A percentile compares a stretch with the other conserved stretches of the same genome.
Evolutionary conservation across 2,797 vertebrate genomes (phyloP).

Genomic region (Lagothrix lagotricha): DNA sequence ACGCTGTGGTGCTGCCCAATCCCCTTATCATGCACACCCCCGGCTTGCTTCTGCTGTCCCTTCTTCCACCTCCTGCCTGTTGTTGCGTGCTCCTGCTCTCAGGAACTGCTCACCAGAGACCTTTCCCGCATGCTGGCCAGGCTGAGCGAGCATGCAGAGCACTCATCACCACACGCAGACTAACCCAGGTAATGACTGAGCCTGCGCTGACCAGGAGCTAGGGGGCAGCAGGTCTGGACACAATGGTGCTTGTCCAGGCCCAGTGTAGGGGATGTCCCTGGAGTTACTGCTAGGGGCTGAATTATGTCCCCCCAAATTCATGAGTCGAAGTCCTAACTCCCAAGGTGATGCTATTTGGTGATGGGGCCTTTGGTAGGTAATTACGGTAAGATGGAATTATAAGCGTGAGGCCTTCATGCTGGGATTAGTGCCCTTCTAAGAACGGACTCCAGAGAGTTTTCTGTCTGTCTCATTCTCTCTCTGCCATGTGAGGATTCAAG

Average conservation of each 20-base stretch:
- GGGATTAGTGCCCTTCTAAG: neutral
- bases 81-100: neutral
- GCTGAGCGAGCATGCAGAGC: neutral
- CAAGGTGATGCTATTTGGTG: neutral
- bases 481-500: neutral
- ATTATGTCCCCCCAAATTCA: neutral
- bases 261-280: too few species aligned
- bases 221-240: neutral
- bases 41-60: neutral
- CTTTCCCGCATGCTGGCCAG: neutral
- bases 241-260: neutral
- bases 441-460: neutral
- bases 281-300: neutral
- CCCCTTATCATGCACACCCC: neutral
- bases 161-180: neutral
- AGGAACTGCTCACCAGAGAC: neutral
- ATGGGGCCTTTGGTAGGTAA: too few species aligned
- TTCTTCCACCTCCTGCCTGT: neutral
- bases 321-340: neutral
- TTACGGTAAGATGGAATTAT: neutral
- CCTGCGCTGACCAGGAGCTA: neutral
- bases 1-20: neutral
- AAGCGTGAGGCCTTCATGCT: too few species aligned
- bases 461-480: neutral
- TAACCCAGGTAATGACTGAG: neutral